Evolutionary conservation across 2,888 invertebrate species (phyloP).

Genomic region (Phyto melanocephala): DNA sequence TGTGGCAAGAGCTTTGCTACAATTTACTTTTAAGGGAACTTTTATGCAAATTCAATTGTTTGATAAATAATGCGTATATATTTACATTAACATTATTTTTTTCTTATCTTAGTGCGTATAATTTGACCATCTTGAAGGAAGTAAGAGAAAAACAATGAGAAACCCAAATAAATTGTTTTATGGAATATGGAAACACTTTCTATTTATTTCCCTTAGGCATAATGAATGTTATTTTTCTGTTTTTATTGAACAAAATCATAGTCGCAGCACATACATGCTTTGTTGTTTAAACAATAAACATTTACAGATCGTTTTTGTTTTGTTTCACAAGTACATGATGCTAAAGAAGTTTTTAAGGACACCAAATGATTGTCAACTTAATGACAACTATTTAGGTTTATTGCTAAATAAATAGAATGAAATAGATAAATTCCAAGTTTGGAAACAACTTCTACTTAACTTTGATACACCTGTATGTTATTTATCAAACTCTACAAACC

Average conservation of each 20-base stretch:
- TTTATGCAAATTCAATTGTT: constrained; percentile 56
- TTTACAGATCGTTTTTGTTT: too few species aligned
- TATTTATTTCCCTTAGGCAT: constrained; percentile 43
- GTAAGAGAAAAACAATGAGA: not conserved
- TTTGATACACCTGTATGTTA: not conserved
- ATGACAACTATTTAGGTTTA: too few species aligned
- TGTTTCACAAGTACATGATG: too few species aligned
- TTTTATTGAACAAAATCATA: not conserved
- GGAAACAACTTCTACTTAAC: too few species aligned
- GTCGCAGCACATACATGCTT: not conserved
- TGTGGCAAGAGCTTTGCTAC: constrained; percentile 9
- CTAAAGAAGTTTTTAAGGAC: too few species aligned
- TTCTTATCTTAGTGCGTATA: not conserved
- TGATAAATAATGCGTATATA: not conserved
- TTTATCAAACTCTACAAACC: not conserved
- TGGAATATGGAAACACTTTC: constrained; percentile 22
- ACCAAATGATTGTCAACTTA: too few species aligned
- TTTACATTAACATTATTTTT: not conserved
- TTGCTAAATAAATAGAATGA: too few species aligned
- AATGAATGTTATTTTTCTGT: constrained; percentile 10
- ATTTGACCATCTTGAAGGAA: not conserved
- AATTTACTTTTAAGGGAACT: constrained; percentile 43
- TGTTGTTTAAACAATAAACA: not conserved
- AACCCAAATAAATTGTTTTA: not conserved
- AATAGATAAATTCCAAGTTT: too few species aligned